Evolutionary conservation across 1,140 invertebrate genomes (phyloP), one percentile per base, ranked within the genome.

Genomic region (Panagrolaimus sp.): DNA sequence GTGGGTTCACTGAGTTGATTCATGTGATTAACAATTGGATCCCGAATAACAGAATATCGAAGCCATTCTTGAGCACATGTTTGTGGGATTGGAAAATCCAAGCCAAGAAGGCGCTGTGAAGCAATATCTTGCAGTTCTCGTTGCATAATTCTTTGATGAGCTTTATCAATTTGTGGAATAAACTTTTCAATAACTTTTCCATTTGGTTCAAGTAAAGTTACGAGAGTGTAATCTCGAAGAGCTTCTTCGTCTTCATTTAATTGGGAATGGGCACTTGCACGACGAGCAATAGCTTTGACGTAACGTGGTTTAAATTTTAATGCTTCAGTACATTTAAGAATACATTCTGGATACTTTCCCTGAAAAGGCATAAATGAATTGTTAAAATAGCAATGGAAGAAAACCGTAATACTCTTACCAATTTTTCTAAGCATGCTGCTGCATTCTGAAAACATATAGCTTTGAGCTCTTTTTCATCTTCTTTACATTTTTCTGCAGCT

Each of bases 191-290:
- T 25, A 9, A 57, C 5, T 27, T 57, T 57, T 20, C 20, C 20
- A 20, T 27, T 9, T 20, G 51, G 51, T 20, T 57, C 51, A 13
- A 57, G 20, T 1, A 57, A 27, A 5, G 51, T 57, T 20, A 57
- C 27, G 1, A 57, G n/a, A 20, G 51, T 57, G n/a, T 25, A 57
- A 27, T 57, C 51, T 57, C 51, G 51, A 20, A 57, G 13, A 11
- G 51, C 51, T 27, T 57, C 51, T 27, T 57, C 51, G 27, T 57
- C 51, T 27, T 57, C 51, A 4, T 57, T 57, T 11, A 57, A 16
- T 11, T 13, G 13, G 3, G 51, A 20, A 16, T 57, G 51, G 4
- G 27, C 51, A 14, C 11, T 11, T 1, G 51, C 51, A n/a, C 51
- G 51, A 4, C 51, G 51, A 16, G 27, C n/a, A 20, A 57, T 57